A percentile compares a stretch with the other conserved stretches of the same genome.
Conservation (phyloP, 2,797 vertebrate species). For the Alauda arvensis region DNA sequence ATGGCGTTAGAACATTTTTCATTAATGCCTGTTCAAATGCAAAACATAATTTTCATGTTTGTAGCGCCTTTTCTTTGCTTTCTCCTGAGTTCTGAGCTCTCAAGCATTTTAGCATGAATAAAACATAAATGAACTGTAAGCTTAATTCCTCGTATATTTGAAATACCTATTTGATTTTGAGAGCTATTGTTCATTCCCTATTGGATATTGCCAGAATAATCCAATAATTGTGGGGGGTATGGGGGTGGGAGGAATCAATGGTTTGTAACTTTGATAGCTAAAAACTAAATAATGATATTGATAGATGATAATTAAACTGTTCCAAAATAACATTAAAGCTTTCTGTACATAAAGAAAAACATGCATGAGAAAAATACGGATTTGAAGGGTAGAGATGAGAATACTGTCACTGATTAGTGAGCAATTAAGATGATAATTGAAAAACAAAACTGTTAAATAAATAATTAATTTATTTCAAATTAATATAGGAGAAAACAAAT, state of each 20-base stretch:
- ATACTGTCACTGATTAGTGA: not conserved
- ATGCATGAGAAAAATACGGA: not conserved
- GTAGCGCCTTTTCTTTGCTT: not conserved
- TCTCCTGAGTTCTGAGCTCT: not conserved
- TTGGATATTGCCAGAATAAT: not conserved
- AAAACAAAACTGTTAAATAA: not conserved
- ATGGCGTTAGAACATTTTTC: not conserved
- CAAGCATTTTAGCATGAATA: not conserved
- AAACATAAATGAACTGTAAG: not conserved
- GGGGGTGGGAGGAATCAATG: not conserved
- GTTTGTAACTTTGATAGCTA: not conserved
- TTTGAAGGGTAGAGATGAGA: not conserved
- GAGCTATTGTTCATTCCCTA: not conserved
- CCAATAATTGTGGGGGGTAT: not conserved
- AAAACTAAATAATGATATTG: not conserved
- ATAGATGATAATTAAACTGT: not conserved
- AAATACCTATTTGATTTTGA: not conserved
- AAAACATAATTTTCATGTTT: not conserved
- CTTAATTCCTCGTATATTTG: not conserved
- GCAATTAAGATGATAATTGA: not conserved
- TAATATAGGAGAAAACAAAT: not conserved
- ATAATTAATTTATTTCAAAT: not conserved
- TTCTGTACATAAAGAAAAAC: not conserved
- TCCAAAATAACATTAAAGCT: not conserved
- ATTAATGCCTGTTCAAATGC: not conserved